Evolutionary conservation across 2,888 invertebrate species (phyloP), one percentile per base, ranked within the genome.

Genomic region (Mimachlamys varia): DNA sequence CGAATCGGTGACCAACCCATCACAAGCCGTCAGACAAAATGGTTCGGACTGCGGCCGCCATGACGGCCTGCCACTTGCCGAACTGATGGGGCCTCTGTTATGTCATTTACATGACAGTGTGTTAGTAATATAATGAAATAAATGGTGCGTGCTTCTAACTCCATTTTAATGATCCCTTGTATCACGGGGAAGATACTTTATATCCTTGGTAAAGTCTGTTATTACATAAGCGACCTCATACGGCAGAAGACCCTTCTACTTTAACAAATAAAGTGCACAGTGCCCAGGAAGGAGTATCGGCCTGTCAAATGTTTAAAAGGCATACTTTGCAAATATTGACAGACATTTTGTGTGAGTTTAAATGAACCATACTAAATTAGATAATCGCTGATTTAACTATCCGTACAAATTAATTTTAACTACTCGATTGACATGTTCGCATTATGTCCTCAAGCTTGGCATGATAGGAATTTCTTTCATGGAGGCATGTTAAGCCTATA

Each of bases 41-140:
- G 76, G 76, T 76, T 76, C 76, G 76, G 76, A 76, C 76, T 76
- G 76, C 33, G 27, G 76, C 76, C 76, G 76, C 76, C 58, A 58
- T 58, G 22, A 58, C 58, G 58, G 58, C 22, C 76, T 76, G 76
- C 76, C 76, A 76, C 33, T 76, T 76, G 76, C 76, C 33, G 76
- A 76, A 76, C 33, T 76, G 76, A 76, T 76, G 27, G 76, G 76
- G 33, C 12, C 76, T 76, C 27, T 76, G 76, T 76, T 76, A 76
- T 76, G 76, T 76, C 76, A 76, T 76, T 76, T 76, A 76, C 76
- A 76, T 76, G 76, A 76, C 76, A 76, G 76, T 76, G 76, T 76
- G 76, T 33, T 76, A 76, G 76, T 76, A 76, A 76, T 76, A 76
- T 27, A 76, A 76, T 76, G 76, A 76, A 76, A 76, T 76, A 76